Evolutionary conservation across 2,888 invertebrate species (phyloP).

Genomic region (Lithophane leautieri): DNA sequence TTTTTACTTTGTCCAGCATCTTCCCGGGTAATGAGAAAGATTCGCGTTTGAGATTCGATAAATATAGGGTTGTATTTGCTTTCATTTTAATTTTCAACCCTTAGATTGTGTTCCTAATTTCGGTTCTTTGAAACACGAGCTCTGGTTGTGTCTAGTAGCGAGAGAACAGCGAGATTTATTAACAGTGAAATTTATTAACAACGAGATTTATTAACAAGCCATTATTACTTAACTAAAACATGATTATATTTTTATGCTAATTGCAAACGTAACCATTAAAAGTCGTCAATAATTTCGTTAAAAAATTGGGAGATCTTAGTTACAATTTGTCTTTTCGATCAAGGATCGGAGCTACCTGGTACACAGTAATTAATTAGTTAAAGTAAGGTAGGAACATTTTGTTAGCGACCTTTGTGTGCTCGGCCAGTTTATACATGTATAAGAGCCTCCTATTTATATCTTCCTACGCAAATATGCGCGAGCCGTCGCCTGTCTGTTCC

Average conservation of each 20-base stretch:
- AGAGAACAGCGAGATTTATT: slow-evolving; percentile 18
- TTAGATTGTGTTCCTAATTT: slow-evolving; percentile 39
- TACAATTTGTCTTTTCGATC: slow-evolving; percentile 52
- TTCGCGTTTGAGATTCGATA: slow-evolving; percentile 21
- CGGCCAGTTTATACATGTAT: slow-evolving; percentile 52
- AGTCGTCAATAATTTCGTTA: background rate
- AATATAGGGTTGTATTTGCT: slow-evolving; percentile 23
- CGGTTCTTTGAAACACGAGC: slow-evolving; percentile 50
- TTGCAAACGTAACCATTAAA: background rate
- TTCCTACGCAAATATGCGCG: slow-evolving; percentile 61
- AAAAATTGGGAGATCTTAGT: slow-evolving; percentile 30
- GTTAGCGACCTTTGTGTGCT: slow-evolving; percentile 63
- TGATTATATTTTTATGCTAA: background rate
- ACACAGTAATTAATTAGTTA: slow-evolving; percentile 70
- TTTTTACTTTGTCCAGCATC: slow-evolving; percentile 1
- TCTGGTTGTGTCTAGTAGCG: slow-evolving; percentile 22
- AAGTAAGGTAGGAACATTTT: slow-evolving; percentile 69
- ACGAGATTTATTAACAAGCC: slow-evolving; percentile 17
- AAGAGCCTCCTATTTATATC: slow-evolving; percentile 53
- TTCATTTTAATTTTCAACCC: slow-evolving; percentile 45
- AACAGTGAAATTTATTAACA: no score
- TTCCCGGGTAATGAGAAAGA: slow-evolving; percentile 19
- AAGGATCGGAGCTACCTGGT: slow-evolving; percentile 57
- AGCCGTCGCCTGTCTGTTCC: slow-evolving; percentile 49
- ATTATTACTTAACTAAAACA: slow-evolving; percentile 19